A percentile compares a stretch with the other conserved stretches of the same genome.
phyloP scores from a whole-genome alignment of 53 echinoderm and acorn worm genomes.

The Henricia sp. region DNA sequence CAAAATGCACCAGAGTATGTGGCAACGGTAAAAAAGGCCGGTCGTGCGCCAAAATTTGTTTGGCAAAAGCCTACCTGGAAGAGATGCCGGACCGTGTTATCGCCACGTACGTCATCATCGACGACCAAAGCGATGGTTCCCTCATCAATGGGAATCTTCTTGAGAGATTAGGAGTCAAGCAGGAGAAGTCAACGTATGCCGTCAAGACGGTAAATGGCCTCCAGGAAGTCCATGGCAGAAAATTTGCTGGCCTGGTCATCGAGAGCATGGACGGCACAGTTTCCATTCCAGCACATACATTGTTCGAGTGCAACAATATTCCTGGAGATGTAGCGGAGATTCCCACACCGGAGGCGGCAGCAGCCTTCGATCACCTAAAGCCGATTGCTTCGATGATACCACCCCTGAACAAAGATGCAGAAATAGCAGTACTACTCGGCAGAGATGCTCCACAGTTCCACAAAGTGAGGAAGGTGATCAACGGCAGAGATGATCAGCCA shows the following conservation, averaged over 20 bases:
- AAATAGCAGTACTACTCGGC: conserved; percentile 65
- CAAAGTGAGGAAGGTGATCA: conserved; percentile 63
- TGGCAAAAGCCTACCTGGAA: conserved; percentile 62
- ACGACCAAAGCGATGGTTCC: conserved; percentile 63
- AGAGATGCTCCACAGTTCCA: conserved; percentile 73
- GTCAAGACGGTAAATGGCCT: conserved; percentile 39
- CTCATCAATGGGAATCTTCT: conserved; percentile 1
- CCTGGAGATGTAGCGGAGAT: conserved; percentile 56
- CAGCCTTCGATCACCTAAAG: conserved; percentile 35
- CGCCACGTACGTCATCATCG: conserved; percentile 62
- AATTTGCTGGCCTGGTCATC: conserved; percentile 57
- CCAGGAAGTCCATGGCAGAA: conserved; percentile 62
- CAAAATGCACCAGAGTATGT: conserved; percentile 72
- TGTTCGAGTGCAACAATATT: too few species aligned
- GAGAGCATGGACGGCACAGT: conserved; percentile 63
- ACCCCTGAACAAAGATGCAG: conserved; percentile 58
- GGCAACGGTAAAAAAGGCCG: conserved; percentile 48
- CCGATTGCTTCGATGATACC: conserved; percentile 56
- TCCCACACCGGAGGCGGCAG: conserved; percentile 65
- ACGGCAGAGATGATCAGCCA: conserved; percentile 66
- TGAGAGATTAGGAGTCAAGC: conserved; percentile 18
- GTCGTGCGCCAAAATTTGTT: conserved; percentile 77
- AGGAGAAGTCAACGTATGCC: conserved; percentile 44
- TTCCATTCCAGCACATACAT: conserved; percentile 31
- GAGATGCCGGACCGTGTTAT: conserved; percentile 50